A percentile compares a stretch with the other conserved stretches of the same genome.
These are phyloP conservation scores for Pseudotriccus pelzelni DNA, from an alignment of 2,797 vertebrate species.

Conservation along the genomic window DNA sequence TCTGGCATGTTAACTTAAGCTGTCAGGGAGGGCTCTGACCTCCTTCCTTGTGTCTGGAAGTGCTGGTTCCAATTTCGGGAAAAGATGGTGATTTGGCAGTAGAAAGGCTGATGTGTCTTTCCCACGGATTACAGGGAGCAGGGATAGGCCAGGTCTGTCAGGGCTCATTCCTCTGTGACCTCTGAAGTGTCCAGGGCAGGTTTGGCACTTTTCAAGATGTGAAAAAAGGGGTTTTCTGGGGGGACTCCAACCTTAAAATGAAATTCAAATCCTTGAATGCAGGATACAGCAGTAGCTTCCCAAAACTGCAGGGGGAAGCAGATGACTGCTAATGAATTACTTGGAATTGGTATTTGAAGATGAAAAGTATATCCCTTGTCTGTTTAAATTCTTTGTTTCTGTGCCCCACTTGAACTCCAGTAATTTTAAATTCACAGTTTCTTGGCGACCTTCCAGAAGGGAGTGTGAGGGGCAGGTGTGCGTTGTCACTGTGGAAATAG, in stretches of 20 bases:
- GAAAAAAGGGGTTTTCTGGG: neutral
- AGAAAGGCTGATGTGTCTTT: neutral
- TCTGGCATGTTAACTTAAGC: neutral
- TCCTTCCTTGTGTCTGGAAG: neutral
- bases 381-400: neutral
- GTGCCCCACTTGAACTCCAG: neutral
- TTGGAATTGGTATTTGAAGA: neutral
- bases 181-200: neutral
- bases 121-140: neutral
- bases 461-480: neutral
- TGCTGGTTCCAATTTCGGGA: neutral
- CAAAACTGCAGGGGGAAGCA: constrained; percentile 70
- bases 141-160: neutral
- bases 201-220: neutral
- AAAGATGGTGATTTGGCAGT: neutral
- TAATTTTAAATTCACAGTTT: neutral
- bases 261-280: neutral
- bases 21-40: neutral
- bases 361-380: neutral
- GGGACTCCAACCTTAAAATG: neutral
- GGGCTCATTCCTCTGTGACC: neutral
- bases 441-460: neutral
- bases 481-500: neutral
- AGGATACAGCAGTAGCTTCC: constrained; percentile 24
- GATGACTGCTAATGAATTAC: neutral